Base-by-base conservation (phyloP, 2,113 vertebrate species). In the Bos indicus region DNA sequence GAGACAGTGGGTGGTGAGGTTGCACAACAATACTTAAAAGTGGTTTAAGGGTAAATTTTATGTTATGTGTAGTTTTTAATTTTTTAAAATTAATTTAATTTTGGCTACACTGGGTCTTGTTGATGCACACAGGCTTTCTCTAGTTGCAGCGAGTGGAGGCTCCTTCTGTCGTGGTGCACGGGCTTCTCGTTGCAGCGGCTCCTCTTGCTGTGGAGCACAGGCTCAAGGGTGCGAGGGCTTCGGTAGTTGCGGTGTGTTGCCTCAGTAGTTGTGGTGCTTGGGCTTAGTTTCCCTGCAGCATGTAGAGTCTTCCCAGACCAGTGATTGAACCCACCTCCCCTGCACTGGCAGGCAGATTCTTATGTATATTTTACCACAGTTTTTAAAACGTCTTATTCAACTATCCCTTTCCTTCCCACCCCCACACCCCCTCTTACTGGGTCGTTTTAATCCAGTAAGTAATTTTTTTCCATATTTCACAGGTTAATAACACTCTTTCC, bases 31-130 rank as follows among this genome's bases (percentile, higher is more conserved):
- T 48, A 30, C 43, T 80, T 80, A 80, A 30, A 46, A 48, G 15
- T 46, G 77, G 77, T 9, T 94, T 64, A 88, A 80, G 57, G 25
- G 59, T 71, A 67, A 59, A 77, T 85, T 95, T 84, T 81, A 78
- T 28, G 56, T 86, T 87, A 51, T 25, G 21, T 77, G 36, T 7
- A 77, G 40, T 77, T 77, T 26, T 77, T 77, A 26, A 15, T 26
- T 77, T 43, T 77, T 60, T 62, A 7, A 0, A 74, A 43, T 77
- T 26, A 77, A 43, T 77, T 77, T 26, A 26, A 25, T 77, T 77
- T 77, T 43, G 71, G 71, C 71, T 15, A 7, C 40, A 7, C 23
- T 43, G 71, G 23, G 40, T 26, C 71, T 15, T 26, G 23, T 7
- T 43, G 71, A 43, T 77, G 21, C 71, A 43, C 71, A 74, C 23